phyloP scores from a whole-genome alignment of 1,140 invertebrate species.

The Thereuonema tuberculata region DNA sequence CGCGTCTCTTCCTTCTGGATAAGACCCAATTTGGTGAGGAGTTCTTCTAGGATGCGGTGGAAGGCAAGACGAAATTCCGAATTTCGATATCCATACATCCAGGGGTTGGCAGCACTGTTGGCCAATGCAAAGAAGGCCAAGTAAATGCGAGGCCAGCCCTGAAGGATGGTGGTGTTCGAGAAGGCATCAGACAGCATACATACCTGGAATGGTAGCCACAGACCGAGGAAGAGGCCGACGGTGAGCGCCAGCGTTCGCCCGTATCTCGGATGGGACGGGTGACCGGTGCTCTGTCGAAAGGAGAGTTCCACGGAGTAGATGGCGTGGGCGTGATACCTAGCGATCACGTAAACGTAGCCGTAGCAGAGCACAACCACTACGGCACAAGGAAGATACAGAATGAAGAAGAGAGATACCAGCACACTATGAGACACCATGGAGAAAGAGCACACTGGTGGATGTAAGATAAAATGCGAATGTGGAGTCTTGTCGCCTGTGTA shows the following conservation, averaged over 20 bases:
- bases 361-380: constrained; percentile 45
- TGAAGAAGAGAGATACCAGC: constrained; percentile 14
- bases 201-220: constrained; percentile 50
- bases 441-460: constrained; percentile 12
- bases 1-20: not conserved
- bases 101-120: constrained; percentile 47
- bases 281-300: constrained; percentile 31
- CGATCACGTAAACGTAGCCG: constrained; percentile 48
- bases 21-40: constrained; percentile 23
- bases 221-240: constrained; percentile 43
- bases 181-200: constrained; percentile 42
- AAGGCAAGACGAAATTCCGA: constrained; percentile 46
- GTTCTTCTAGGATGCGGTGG: constrained; percentile 38
- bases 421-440: constrained; percentile 9
- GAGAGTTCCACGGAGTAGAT: constrained; percentile 49
- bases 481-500: constrained; percentile 39
- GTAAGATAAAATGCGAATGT: too few relatives aligned
- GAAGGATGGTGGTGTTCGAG: constrained; percentile 34
- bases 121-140: constrained; percentile 41
- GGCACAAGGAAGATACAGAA: constrained; percentile 40
- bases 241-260: constrained; percentile 47
- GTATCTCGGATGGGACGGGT: constrained; percentile 34
- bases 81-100: constrained; percentile 52
- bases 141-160: constrained; percentile 40
- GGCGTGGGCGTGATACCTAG: constrained; percentile 45